Evolutionary conservation across 2,888 invertebrate species (phyloP), one percentile per base, ranked within the genome.

Genomic region (Aromia moschata): DNA sequence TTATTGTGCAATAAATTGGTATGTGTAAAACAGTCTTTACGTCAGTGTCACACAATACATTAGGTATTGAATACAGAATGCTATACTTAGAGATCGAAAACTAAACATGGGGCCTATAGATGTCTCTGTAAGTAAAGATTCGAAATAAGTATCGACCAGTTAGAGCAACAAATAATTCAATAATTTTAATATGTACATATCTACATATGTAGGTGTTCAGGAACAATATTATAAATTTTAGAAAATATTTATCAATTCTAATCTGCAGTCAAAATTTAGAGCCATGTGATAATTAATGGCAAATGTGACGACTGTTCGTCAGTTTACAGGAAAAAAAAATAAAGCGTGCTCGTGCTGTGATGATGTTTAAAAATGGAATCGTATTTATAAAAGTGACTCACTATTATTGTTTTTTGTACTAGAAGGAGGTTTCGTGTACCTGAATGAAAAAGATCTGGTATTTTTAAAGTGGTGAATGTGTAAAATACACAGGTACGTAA

Each of bases 321-420:
- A 9, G 4, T 14, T 11, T 38, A 16, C 18, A 25, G n/a, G 25
- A 31, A 52, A 52, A 44, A 49, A 44, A 56, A 57, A 36, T 49
- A 46, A 51, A 45, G 38, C 25, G 41, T 46, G 41, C 46, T 41
- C 54, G 36, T 40, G 18, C 33, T 14, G 65, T 56, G 58, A 64
- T 63, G 65, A 64, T 61, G 65, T 67, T 68, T 67, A 67, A 65
- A 70, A 67, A 65, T 67, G 63, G 64, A 68, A 49, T 64, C 60
- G 65, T 70, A 70, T 70, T 70, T 69, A 70, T 70, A 70, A 70
- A 66, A 60, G 69, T 70, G 70, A 70, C 58, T 70, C 70, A 70
- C 43, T 47, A 63, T 64, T 64, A 64, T 70, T 68, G 64, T 70
- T 70, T 69, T 68, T 70, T 70, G 64, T 63, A 58, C 33, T 17